Evolutionary conservation across 2,797 vertebrate genomes (phyloP), one percentile per base, ranked within the genome.

Genomic region (Alosa sapidissima): DNA sequence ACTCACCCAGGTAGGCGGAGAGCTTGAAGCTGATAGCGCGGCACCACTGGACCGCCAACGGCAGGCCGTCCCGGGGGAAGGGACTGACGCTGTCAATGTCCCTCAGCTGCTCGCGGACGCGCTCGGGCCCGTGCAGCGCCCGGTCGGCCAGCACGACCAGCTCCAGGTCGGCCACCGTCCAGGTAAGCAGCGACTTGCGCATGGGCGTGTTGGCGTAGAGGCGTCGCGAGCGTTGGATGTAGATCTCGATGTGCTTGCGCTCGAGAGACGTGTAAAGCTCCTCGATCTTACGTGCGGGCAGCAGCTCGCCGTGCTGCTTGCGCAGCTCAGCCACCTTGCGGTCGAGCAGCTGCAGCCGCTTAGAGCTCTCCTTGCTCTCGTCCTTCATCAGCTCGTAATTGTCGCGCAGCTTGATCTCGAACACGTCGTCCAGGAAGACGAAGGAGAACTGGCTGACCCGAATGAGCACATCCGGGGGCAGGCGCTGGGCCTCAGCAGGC

Each of bases 371-470:
- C 89, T 99, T 99, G 85, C 96, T 98, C 91, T 99, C 98, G 0
- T 99, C 98, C 91, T 99, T 99, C 98, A 99, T 98, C 84, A 99
- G 93, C 93, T 99, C 98, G 0, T 99, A 99, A 92, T 99, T 99
- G 94, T 99, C 98, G 8, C 98, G 95, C 86, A 99, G 93, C 90
- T 99, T 99, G 88, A 99, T 98, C 91, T 99, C 98, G 0, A 99
- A 99, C 58, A 98, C 81, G 0, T 98, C 97, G 0, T 99, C 98
- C 91, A 99, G 93, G 93, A 99, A 99, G 89, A 99, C 94, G 82
- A 98, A 99, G 0, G 97, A 98, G 92, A 99, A 99, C 90, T 97
- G 97, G 11, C 95, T 95, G 85, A 99, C 92, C 87, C 95, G 96
- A 83, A 99, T 92, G 8, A 98, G 91, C 0, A 99, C 92, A 90